These are phyloP conservation scores for Neosilurus hyrtlii DNA, from an alignment of 2,797 vertebrate genomes.

Conservation along the genomic window DNA sequence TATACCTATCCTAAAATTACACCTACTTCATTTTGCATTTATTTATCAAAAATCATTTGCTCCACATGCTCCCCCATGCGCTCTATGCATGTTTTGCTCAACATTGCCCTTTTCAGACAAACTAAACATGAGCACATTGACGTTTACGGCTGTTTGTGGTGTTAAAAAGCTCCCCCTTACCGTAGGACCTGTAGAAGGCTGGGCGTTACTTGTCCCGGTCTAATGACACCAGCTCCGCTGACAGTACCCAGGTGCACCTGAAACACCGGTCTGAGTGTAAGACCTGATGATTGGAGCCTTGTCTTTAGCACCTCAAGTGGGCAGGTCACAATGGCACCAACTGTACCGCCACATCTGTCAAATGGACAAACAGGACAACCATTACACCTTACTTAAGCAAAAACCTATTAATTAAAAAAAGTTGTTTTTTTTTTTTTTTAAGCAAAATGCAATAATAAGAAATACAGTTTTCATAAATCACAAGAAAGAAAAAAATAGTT, in stretches of 20 bases:
- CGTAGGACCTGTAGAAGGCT: constrained; percentile 87
- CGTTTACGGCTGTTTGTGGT: not conserved
- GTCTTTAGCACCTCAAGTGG: constrained; percentile 97
- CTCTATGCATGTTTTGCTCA: not conserved
- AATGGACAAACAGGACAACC: constrained; percentile 17
- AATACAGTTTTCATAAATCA: not conserved
- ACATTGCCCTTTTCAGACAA: not conserved
- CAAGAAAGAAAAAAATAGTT: not conserved
- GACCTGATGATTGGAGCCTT: constrained; percentile 87
- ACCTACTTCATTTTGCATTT: not conserved
- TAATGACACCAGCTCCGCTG: constrained; percentile 85
- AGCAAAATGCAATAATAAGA: not conserved
- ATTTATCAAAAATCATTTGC: not conserved
- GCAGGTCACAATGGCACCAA: constrained; percentile 93
- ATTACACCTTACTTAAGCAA: not conserved
- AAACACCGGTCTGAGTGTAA: constrained; percentile 83
- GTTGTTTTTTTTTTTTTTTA: too few species aligned
- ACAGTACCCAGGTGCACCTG: constrained; percentile 93
- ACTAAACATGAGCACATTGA: not conserved
- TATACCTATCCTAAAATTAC: not conserved
- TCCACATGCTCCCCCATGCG: not conserved
- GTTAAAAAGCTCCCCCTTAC: constrained; percentile 69
- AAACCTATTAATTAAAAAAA: not conserved
- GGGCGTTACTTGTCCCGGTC: constrained; percentile 83
- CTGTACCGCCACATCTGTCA: constrained; percentile 90